Conservation (phyloP, 2,888 invertebrate genomes). For the Muschampia plurimacula region DNA sequence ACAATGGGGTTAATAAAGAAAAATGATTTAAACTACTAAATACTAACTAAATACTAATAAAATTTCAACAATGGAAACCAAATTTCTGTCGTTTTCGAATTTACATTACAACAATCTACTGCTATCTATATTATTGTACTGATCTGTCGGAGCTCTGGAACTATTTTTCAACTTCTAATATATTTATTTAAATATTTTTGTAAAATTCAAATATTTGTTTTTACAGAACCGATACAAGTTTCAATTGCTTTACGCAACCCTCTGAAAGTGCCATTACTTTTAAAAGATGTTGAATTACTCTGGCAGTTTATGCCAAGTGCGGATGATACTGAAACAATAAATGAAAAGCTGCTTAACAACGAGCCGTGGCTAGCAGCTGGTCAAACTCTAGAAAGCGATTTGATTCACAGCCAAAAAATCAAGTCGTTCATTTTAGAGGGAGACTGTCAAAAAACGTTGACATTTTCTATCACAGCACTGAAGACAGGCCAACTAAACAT, state of each 20-base stretch:
- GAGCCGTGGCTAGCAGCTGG: constrained; percentile 67
- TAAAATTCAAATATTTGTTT: constrained; percentile 41
- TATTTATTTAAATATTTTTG: too few relatives aligned
- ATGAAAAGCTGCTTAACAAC: constrained; percentile 60
- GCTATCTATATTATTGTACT: too few relatives aligned
- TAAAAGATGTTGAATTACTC: constrained; percentile 89
- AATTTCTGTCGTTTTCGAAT: too few relatives aligned
- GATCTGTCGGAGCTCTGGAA: too few relatives aligned
- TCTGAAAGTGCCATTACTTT: constrained; percentile 88
- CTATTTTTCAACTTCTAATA: too few relatives aligned
- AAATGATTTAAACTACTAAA: too few relatives aligned
- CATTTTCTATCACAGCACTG: constrained; percentile 90
- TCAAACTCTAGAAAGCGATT: constrained; percentile 61
- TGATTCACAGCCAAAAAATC: constrained; percentile 86
- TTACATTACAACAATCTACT: too few relatives aligned
- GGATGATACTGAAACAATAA: constrained; percentile 55
- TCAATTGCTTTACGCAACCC: constrained; percentile 92
- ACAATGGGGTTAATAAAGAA: too few relatives aligned
- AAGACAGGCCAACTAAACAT: constrained; percentile 90
- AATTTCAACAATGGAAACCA: too few relatives aligned
- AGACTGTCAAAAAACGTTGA: constrained; percentile 80
- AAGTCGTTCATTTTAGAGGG: constrained; percentile 85
- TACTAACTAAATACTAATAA: too few relatives aligned
- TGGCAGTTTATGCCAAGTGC: constrained; percentile 87
- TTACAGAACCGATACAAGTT: constrained; percentile 92